Evolutionary conservation across 2,797 vertebrate genomes (phyloP).

Genomic region (Setipinna tenuifilis): DNA sequence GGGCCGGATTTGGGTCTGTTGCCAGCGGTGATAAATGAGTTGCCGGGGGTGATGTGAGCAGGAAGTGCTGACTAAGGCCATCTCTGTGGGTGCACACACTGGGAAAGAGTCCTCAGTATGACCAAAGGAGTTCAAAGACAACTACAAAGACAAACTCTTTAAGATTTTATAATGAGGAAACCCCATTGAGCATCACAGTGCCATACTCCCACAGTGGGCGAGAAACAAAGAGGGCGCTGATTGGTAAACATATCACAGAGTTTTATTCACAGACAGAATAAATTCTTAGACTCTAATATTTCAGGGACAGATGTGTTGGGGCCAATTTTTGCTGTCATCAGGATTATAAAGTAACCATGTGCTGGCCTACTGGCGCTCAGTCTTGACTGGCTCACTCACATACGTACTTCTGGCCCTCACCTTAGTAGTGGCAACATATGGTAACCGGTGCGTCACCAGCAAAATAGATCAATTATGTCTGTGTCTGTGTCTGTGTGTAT

Average conservation of each 20-base stretch:
- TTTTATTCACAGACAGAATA: conserved; percentile 2
- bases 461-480: conserved; percentile 26
- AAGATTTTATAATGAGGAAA: conserved; percentile 23
- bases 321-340: neutral
- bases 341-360: neutral
- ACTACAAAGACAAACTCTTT: conserved; percentile 22
- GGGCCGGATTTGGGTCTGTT: conserved; percentile 8
- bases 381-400: neutral
- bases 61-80: conserved; percentile 23
- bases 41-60: neutral
- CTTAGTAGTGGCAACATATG: neutral
- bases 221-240: conserved; percentile 9
- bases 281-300: neutral
- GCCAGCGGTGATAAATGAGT: conserved; percentile 24
- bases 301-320: conserved; percentile 7
- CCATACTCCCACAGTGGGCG: neutral
- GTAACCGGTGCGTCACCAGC: conserved; percentile 26
- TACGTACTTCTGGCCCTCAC: neutral
- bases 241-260: neutral
- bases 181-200: conserved; percentile 20
- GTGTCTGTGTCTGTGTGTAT: neutral
- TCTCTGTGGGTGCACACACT: conserved; percentile 20
- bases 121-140: conserved; percentile 26
- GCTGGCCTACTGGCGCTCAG: neutral
- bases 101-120: neutral